Base-by-base conservation (phyloP, 2,888 invertebrate species). In the Drosophila kambysellisi region DNA sequence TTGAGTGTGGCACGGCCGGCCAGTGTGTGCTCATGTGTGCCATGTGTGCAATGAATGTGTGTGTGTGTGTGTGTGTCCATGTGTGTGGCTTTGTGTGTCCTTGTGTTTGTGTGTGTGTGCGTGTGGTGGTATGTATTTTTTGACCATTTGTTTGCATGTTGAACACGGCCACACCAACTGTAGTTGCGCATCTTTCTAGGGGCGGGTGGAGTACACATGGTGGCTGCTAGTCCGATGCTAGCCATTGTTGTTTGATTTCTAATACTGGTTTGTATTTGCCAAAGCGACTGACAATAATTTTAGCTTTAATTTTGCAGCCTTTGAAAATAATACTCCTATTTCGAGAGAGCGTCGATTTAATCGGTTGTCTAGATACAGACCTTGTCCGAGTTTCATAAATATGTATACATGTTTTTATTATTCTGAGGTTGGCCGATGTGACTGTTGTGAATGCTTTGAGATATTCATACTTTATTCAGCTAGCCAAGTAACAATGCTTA, bases 131-230 rank as follows among this genome's bases (percentile, higher is more conserved):
- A 56, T 39, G 39, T 39, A 81, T 82, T 85, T 85, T 88, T 74
- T 76, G 76, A 77, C 81, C 88, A 88, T 88, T 85, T 85, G 88
- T 85, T 85, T 86, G 85, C 83, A 83, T 88, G 85, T 85, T 72
- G 85, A 81, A 88, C 88, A 85, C 74, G 79, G 70, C 82, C 88
- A 87, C 84, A 72, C 77, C 80, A 72, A 69, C 63, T 50, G 68
- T 56, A 56, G 57, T 37, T 43, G 64, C 37, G 54, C 54, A 11
- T 11, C 37, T 29, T 17, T 54, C 35, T 25, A 6, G 11, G 29
- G 15, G 8, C 46, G 63, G 39, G 30, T 68, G 70, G 15, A 4
- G 25, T 15, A 62, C 62, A 62, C 62, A 51, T 56, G 70, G 48
- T 53, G 37, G 33, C 56, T 51, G 56, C 52, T 63, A 51, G 48